Evolutionary conservation across 1,140 invertebrate genomes (phyloP).

Genomic region (Choristoneura fumiferana): DNA sequence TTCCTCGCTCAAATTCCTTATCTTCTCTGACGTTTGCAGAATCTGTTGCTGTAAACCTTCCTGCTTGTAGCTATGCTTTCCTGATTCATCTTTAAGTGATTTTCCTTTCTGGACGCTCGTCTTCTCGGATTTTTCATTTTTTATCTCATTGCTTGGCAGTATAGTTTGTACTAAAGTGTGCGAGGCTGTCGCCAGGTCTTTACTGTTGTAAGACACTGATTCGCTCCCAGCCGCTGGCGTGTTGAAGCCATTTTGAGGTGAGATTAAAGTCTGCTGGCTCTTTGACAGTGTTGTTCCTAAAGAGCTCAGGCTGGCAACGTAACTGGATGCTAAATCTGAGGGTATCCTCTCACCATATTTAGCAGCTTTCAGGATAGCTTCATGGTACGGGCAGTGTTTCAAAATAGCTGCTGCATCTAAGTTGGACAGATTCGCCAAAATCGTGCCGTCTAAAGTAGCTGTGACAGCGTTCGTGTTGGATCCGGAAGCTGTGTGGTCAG

Average conservation of each 20-base stretch:
- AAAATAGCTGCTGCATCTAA: slow-evolving; percentile 72
- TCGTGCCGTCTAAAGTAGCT: slow-evolving; percentile 64
- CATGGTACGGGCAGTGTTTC: slow-evolving; percentile 77
- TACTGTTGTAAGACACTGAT: slow-evolving; percentile 48
- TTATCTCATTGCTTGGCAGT: slow-evolving; percentile 44
- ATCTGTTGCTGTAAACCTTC: slow-evolving; percentile 59
- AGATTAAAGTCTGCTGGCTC: slow-evolving; percentile 42
- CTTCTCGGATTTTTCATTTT: slow-evolving; percentile 47
- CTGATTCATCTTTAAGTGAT: slow-evolving; percentile 42
- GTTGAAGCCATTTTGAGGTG: slow-evolving; percentile 45
- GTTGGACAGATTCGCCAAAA: slow-evolving; percentile 63
- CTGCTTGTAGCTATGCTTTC: slow-evolving; percentile 50
- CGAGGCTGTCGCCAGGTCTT: slow-evolving; percentile 58
- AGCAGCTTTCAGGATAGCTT: slow-evolving; percentile 73
- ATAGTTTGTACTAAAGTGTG: slow-evolving; percentile 55
- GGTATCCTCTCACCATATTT: slow-evolving; percentile 63
- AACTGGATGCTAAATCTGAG: slow-evolving; percentile 62
- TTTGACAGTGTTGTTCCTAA: slow-evolving; percentile 56
- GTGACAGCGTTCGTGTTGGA: slow-evolving; percentile 60
- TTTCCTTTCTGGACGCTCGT: slow-evolving; percentile 52
- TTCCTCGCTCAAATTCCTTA: slow-evolving; percentile 60
- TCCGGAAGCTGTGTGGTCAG: slow-evolving; percentile 71
- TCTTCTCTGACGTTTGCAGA: slow-evolving; percentile 60
- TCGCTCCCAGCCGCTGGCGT: slow-evolving; percentile 44
- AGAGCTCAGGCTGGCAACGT: slow-evolving; percentile 65